Conservation (phyloP, 1,140 invertebrate genomes). For the Drosophila nebulosa region DNA sequence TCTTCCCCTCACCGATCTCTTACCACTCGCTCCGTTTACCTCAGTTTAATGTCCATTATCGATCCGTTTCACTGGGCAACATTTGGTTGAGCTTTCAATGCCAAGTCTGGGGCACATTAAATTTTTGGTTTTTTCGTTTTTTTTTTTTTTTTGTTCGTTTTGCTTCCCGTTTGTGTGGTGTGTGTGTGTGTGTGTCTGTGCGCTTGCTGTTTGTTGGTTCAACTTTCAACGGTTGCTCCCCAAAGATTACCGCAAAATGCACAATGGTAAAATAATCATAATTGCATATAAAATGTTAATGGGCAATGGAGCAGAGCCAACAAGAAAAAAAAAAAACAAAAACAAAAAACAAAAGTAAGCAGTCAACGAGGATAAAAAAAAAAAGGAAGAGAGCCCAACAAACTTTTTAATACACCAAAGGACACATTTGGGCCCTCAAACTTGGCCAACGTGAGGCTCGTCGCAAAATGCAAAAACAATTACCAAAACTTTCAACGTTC, state of each 20-base stretch:
- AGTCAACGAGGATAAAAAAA: neutral
- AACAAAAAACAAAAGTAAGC: too few species aligned
- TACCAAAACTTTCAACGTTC: conserved; percentile 68
- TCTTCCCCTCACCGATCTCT: neutral
- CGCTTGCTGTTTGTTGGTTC: conserved; percentile 11
- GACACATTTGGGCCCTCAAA: conserved; percentile 67
- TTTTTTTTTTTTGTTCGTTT: too few species aligned
- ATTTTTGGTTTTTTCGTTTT: conserved; percentile 27
- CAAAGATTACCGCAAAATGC: conserved; percentile 75
- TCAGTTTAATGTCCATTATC: conserved; percentile 4
- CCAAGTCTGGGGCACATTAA: conserved; percentile 54
- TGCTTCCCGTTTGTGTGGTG: neutral
- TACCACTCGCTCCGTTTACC: neutral
- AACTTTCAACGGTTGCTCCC: conserved; percentile 68
- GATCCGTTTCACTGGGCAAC: neutral
- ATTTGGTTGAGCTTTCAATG: conserved; percentile 21
- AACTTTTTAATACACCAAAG: conserved; percentile 79
- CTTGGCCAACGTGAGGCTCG: conserved; percentile 29
- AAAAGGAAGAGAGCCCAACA: conserved; percentile 31
- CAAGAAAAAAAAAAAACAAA: neutral
- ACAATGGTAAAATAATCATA: conserved; percentile 79
- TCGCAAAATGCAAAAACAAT: conserved; percentile 77
- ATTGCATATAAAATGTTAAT: conserved; percentile 79
- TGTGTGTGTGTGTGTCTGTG: neutral
- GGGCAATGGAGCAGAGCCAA: conserved; percentile 64